Base-by-base conservation (phyloP, 2,797 vertebrate species). In the Leptodactylus fallax region DNA sequence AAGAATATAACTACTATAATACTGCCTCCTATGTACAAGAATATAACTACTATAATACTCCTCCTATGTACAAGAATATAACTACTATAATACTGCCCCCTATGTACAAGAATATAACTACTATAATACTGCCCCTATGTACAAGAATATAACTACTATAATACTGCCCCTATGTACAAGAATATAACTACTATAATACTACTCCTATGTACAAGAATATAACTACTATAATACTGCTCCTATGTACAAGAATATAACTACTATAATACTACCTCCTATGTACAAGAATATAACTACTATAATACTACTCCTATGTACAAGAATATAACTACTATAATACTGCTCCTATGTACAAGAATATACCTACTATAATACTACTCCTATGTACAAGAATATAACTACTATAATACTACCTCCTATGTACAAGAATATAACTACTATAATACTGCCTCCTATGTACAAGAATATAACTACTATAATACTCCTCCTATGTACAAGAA, bases 91-190 rank as follows among this genome's bases (percentile, higher is more conserved):
- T 65, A 65, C 63, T 65, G n/a, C 63, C n/a, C n/a, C 63, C n/a
- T 65, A 65, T 65, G 7, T 65, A 65, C 63, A 65, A 25, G 63
- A 23, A 65, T 65, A 65, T 65, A 65, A 65, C 63, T 65, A 65
- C 63, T 65, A 65, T 25, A 65, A 65, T 65, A 65, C n/a, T 65
- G n/a, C 63, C 19, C 63, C n/a, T 65, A 65, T 65, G 12, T 65
- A 65, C 63, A 65, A 65, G 63, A 65, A 65, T 65, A 65, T 65
- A 65, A 65, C 63, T 65, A 65, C 63, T 65, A 65, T 65, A 65
- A 65, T 65, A 65, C 63, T 65, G 63, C 61, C 12, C 63, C 63
- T 65, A 65, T 65, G 10, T 65, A 65, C 63, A 65, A 65, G 63
- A 65, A 65, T 65, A 65, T 65, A 65, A 25, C 63, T 65, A 65